phyloP scores from a whole-genome alignment of 1,140 invertebrate genomes.

The Orchestia grillus region DNA sequence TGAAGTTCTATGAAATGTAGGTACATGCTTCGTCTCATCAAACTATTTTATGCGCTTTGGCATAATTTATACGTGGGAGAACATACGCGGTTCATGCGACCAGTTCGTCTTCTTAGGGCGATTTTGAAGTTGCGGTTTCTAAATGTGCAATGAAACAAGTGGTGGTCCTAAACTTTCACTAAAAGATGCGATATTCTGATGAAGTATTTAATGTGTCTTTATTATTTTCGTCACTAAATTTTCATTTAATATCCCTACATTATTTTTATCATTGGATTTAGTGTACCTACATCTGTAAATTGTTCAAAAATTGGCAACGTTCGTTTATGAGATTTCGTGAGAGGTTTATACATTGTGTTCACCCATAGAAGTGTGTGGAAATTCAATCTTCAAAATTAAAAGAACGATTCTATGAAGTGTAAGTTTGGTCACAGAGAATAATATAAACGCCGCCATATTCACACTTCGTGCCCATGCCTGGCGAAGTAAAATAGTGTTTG shows the following conservation, averaged over 20 bases:
- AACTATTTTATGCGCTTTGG: too few species aligned
- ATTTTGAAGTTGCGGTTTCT: not conserved
- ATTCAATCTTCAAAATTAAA: not conserved
- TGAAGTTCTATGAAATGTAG: not conserved
- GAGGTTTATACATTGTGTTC: not conserved
- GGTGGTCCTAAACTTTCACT: not conserved
- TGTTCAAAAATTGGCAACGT: not conserved
- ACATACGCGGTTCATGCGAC: not conserved
- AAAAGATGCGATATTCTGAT: not conserved
- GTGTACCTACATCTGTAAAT: not conserved
- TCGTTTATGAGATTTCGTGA: not conserved
- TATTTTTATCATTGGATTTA: too few species aligned
- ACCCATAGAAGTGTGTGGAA: not conserved
- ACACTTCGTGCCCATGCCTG: not conserved
- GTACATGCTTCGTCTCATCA: not conserved
- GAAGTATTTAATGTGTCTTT: too few species aligned
- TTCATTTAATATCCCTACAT: too few species aligned
- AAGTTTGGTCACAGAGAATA: not conserved
- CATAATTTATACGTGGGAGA: too few species aligned
- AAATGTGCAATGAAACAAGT: not conserved
- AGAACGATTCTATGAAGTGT: not conserved
- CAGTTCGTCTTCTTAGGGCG: not conserved
- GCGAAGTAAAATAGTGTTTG: not conserved
- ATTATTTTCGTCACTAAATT: too few species aligned
- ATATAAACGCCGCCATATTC: not conserved